Conservation (phyloP, 2,888 invertebrate species). For the Agapostemon virescens region DNA sequence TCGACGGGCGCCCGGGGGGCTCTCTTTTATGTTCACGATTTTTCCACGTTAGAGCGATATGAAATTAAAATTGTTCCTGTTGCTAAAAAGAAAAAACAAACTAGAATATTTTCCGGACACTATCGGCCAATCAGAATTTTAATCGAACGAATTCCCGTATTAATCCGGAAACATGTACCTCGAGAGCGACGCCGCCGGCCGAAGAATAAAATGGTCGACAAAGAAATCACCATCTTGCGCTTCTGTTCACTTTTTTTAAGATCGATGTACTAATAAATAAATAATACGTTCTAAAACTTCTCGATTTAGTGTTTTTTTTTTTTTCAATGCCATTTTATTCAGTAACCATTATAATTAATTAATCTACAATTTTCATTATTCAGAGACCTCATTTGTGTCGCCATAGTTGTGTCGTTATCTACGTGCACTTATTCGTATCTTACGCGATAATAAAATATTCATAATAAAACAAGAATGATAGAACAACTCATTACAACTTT, state of each 20-base stretch:
- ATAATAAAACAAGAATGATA: background rate
- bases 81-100: background rate
- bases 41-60: background rate
- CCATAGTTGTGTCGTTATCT: no score
- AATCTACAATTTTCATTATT: background rate
- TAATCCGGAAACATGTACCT: background rate
- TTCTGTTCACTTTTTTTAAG: no score
- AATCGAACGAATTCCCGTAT: background rate
- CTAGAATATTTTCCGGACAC: background rate
- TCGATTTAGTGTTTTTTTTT: no score
- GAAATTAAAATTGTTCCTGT: background rate
- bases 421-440: no score
- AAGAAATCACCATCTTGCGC: no score
- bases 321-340: background rate
- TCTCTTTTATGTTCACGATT: conserved; percentile 15
- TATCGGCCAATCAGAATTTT: background rate
- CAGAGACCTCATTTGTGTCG: no score
- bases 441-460: no score
- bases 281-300: background rate
- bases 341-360: background rate
- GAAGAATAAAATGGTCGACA: background rate
- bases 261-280: no score
- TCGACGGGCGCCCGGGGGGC: background rate
- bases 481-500: no score
- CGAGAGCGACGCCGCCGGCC: background rate